Evolutionary conservation across 2,888 invertebrate genomes (phyloP), one percentile per base, ranked within the genome.

Genomic region (Xanthostigma xanthostigma): DNA sequence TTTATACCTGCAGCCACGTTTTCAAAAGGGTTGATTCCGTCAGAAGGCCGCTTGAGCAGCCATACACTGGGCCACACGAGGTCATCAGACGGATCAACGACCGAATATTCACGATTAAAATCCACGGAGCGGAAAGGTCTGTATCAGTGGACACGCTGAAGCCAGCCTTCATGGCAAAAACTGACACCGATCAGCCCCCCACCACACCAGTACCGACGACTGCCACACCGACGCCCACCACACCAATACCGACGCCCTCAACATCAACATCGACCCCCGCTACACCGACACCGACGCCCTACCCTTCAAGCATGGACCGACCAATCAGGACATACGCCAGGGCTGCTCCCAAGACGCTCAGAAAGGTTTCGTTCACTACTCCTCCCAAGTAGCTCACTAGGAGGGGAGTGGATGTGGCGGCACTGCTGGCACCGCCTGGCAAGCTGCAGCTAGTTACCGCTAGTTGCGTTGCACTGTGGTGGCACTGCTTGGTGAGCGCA

Each of bases 11-110:
- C 38, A 37, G 49, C 0, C 55, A 55, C 36, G 54, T 55, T 9
- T 55, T 54, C 40, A 10, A 51, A 4, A 37, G 53, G 2, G 39
- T 41, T 9, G 52, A 53, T 10, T 13, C 34, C 4, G 49, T 49
- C 9, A 47, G 46, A 41, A 46, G 46, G 33, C 44, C 54, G 0
- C 47, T 55, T 3, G 49, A 53, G 14, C 53, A 43, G 45, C 56
- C 57, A 46, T 60, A 56, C 51, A 50, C 47, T 49, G 53, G 54
- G 43, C 57, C 56, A 9, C 49, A 53, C 44, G 50, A 53, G 41
- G 49, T 57, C 1, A 10, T 55, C 27, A 8, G 10, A 9, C 14
- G 43, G 9, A 10, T 33, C 9, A 9, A 10, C 13, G 43, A 43
- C 17, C 14, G 33, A 12, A 27, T 17, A 8, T 46, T 44, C 41